These are phyloP conservation scores for Moxostoma hubbsi DNA, from an alignment of 2,797 vertebrate species.

Conservation along the genomic window DNA sequence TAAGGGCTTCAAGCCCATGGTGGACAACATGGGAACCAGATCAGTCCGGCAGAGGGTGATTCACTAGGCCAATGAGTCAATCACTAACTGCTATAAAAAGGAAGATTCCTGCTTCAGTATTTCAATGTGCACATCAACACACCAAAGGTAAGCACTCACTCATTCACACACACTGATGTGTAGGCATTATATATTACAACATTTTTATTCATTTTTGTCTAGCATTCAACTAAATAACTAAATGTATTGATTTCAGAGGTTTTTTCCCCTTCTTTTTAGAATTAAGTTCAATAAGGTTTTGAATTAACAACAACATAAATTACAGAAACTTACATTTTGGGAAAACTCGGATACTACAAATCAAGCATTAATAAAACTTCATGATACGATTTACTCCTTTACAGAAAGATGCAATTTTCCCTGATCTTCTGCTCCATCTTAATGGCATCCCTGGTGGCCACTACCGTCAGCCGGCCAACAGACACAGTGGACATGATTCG, in stretches of 20 bases:
- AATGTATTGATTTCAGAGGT: background rate
- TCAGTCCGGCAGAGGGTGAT: constrained; percentile 45
- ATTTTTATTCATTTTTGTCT: background rate
- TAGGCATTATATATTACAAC: background rate
- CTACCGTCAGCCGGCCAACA: constrained; percentile 34
- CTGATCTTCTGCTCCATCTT: constrained; percentile 50
- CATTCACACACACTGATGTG: constrained; percentile 9
- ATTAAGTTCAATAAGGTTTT: background rate
- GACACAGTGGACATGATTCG: constrained; percentile 45
- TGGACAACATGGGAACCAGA: constrained; percentile 51
- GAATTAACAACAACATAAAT: background rate
- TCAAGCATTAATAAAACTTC: background rate
- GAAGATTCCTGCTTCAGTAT: constrained; percentile 43
- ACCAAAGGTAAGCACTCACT: constrained; percentile 63
- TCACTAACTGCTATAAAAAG: constrained; percentile 64
- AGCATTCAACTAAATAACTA: background rate
- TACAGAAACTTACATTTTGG: background rate
- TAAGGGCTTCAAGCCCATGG: background rate
- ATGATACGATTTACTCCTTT: constrained; percentile 15
- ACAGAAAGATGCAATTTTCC: constrained; percentile 58
- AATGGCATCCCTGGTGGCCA: constrained; percentile 40
- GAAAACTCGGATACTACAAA: background rate
- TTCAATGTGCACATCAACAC: constrained; percentile 42
- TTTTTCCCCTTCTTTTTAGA: background rate
- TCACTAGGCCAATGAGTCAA: constrained; percentile 52